Percentiles rank a stretch among this genome's conserved stretches.
Evolutionary conservation across 2,888 invertebrate genomes (phyloP).

Genomic region (Hyppa rectilinea): DNA sequence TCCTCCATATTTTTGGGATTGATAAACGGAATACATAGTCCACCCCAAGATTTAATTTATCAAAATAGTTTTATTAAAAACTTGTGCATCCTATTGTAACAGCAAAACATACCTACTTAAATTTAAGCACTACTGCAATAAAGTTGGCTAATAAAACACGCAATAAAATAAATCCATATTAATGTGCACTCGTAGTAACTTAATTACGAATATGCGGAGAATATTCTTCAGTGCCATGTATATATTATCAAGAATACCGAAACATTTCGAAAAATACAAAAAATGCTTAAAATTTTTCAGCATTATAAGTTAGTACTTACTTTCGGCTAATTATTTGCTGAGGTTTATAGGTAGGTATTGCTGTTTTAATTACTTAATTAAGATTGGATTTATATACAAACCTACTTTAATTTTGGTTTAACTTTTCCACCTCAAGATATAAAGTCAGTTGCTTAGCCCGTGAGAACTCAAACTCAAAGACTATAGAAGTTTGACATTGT

Average conservation of each 20-base stretch:
- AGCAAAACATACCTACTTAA: neutral
- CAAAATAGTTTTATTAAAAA: neutral
- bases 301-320: neutral
- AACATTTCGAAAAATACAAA: constrained; percentile 14
- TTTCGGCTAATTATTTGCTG: neutral
- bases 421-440: neutral
- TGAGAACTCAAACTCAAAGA: neutral
- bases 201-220: neutral
- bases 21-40: too few relatives aligned
- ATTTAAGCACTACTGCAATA: constrained; percentile 1
- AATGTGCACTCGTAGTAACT: neutral
- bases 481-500: neutral
- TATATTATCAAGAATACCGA: constrained; percentile 1
- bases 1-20: too few relatives aligned
- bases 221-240: constrained; percentile 1
- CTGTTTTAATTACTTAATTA: constrained; percentile 1
- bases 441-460: neutral
- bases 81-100: neutral
- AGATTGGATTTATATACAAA: neutral
- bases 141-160: constrained; percentile 21
- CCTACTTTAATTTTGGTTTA: neutral
- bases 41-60: neutral
- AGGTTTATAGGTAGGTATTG: neutral
- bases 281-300: neutral
- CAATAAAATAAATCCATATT: neutral